Percentiles rank a stretch among this genome's conserved stretches.
Evolutionary conservation across 2,797 vertebrate genomes (phyloP).

Genomic region (Rhabdomys pumilio): DNA sequence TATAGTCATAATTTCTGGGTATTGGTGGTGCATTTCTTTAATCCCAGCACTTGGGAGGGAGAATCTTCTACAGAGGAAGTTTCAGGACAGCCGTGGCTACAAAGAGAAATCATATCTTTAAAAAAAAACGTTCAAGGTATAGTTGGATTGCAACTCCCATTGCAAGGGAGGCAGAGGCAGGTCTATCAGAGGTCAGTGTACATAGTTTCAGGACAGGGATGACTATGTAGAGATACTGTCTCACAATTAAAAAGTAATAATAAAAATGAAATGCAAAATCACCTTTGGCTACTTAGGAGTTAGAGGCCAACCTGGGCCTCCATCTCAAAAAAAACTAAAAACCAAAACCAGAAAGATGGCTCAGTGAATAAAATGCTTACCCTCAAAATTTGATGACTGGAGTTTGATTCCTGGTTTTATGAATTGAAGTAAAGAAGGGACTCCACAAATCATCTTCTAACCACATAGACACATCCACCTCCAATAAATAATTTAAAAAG

Average conservation of each 20-base stretch:
- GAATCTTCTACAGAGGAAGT: background rate
- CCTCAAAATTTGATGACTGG: background rate
- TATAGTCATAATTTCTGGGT: background rate
- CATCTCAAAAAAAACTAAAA: background rate
- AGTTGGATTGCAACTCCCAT: background rate
- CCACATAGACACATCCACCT: background rate
- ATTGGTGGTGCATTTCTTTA: background rate
- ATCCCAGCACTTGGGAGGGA: no score
- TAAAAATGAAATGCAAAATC: background rate
- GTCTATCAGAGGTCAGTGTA: background rate
- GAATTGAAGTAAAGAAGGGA: background rate
- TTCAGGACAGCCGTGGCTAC: background rate
- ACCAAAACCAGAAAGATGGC: background rate
- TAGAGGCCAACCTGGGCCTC: background rate
- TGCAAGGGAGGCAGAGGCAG: background rate
- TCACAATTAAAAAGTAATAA: background rate
- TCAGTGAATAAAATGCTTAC: background rate
- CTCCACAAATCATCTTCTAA: background rate
- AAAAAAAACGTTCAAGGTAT: background rate
- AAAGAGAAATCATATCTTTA: background rate
- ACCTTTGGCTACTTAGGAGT: background rate
- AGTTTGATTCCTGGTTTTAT: background rate
- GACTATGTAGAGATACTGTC: background rate
- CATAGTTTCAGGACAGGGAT: background rate
- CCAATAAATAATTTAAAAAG: background rate